Base-by-base conservation (phyloP, 2,888 invertebrate species). In the Rutpela maculata region DNA sequence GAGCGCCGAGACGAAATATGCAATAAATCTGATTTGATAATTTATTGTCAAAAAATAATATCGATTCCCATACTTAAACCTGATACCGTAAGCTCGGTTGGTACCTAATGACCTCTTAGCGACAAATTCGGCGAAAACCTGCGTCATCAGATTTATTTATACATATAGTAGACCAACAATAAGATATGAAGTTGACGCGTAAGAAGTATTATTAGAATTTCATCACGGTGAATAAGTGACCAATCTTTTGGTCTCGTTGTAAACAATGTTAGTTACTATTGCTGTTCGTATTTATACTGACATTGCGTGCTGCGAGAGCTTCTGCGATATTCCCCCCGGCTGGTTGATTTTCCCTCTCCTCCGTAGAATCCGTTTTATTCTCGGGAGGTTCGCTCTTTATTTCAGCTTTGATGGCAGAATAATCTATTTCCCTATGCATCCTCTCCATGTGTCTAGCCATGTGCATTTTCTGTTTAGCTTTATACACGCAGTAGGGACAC, bases 381-480 rank as follows among this genome's bases (percentile, higher is more conserved):
- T 79, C 80, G 18, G 77, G 69, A 26, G 68, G 70, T 26, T 88
- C 88, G 17, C 75, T 82, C 81, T 87, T 88, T 50, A 87, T 79
- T 76, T 89, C 89, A 17, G 84, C 78, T 77, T 89, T 90, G 55
- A 89, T 84, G 26, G 86, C 84, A 1, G 88, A 85, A 83, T 87
- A 89, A 83, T 89, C 89, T 31, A 90, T 88, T 73, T 89, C 89
- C 71, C 95, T 93, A 87, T 95, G 95, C 95, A 95, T 95, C 79
- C 95, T 92, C 89, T 95, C 95, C 93, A 95, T 95, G 90, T 95
- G 95, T 74, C 95, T 92, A 73, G 95, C 95, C 89, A 95, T 95
- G 89, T 95, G 95, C 95, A 95, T 95, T 91, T 95, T 95, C 89
- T 95, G 95, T 88, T 95, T 95, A 87, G 95, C 95, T 86, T 95